Evolutionary conservation across 2,797 vertebrate species (phyloP).

Genomic region (Poliocrania exsul): DNA sequence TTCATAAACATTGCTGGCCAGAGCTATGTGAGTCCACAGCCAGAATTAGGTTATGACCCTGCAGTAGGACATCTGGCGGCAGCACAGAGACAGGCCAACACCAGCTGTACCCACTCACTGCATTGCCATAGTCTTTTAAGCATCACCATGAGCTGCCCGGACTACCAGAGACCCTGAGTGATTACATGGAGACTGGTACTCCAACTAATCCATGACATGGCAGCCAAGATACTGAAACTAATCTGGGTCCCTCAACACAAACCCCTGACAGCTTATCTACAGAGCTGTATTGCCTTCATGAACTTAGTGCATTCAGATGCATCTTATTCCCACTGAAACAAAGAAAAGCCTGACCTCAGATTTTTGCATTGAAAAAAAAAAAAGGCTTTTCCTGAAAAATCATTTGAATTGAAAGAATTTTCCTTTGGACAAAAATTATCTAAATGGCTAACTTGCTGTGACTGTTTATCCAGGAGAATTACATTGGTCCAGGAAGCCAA

Average conservation of each 20-base stretch:
- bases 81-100: not conserved
- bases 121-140: not conserved
- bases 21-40: not conserved
- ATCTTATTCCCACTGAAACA: constrained; percentile 29
- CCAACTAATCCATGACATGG: not conserved
- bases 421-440: not conserved
- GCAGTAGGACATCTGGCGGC: not conserved
- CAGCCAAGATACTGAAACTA: not conserved
- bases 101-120: not conserved
- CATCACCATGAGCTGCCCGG: not conserved
- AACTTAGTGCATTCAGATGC: not conserved
- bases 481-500: not conserved
- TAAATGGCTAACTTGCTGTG: not conserved
- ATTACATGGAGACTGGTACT: not conserved
- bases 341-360: constrained; percentile 3
- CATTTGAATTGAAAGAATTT: not conserved
- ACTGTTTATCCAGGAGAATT: not conserved
- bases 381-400: constrained; percentile 44
- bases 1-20: not conserved
- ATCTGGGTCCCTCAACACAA: not conserved
- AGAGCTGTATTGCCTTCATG: not conserved
- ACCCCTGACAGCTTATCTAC: not conserved
- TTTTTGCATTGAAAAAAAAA: constrained; percentile 37
- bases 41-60: constrained; percentile 33
- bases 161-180: not conserved